A percentile compares a stretch with the other conserved stretches of the same genome.
Conservation (phyloP, 2,797 vertebrate genomes). For the Epinephelus malabaricus region DNA sequence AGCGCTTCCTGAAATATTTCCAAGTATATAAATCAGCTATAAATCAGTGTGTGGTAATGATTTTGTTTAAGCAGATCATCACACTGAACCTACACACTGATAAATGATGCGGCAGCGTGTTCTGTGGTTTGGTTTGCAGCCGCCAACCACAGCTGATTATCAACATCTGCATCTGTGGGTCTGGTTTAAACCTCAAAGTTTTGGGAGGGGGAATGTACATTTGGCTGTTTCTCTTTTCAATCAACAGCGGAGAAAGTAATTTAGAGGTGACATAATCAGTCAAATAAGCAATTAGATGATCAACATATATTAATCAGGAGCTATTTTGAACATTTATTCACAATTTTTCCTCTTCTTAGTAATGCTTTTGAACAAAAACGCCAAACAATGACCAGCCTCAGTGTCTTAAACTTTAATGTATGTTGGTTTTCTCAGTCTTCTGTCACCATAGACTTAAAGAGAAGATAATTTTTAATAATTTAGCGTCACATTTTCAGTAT, state of each 20-base stretch:
- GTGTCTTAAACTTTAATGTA: background rate
- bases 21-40: slow-evolving; percentile 16
- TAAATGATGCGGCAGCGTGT: background rate
- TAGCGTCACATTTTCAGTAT: background rate
- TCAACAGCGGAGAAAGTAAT: background rate
- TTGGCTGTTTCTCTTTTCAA: no score
- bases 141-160: slow-evolving; percentile 28
- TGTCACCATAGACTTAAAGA: background rate
- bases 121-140: slow-evolving; percentile 35
- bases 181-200: background rate
- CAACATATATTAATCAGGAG: background rate
- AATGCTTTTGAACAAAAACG: background rate
- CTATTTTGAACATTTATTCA: background rate
- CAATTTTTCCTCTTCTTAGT: background rate
- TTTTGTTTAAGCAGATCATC: background rate
- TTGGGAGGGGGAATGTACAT: no score
- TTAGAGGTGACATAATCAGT: background rate
- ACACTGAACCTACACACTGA: background rate
- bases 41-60: background rate
- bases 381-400: background rate
- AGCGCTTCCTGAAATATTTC: slow-evolving; percentile 23
- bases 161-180: background rate
- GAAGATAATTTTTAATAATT: background rate
- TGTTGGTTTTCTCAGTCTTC: background rate
- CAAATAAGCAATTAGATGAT: background rate